A percentile compares a stretch with the other conserved stretches of the same genome.
phyloP scores from a whole-genome alignment of 2,113 vertebrate species.

The Thamnophis sirtalis region DNA sequence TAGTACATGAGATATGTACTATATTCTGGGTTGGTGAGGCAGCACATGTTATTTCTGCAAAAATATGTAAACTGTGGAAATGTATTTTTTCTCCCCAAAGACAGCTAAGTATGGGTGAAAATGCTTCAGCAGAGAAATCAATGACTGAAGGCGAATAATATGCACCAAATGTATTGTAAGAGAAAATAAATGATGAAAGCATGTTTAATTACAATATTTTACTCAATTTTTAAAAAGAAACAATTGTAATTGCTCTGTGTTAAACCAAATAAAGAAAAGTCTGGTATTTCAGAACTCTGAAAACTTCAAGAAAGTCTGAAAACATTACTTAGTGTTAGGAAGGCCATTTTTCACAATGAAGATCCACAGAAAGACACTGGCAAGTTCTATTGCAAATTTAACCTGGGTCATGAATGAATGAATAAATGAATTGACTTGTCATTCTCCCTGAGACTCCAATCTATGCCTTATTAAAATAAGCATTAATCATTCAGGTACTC shows the following conservation, averaged over 20 bases:
- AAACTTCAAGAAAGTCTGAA: not conserved
- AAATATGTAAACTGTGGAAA: not conserved
- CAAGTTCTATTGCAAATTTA: not conserved
- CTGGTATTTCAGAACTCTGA: not conserved
- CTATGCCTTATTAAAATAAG: slow-evolving; percentile 17
- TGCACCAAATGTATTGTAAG: not conserved
- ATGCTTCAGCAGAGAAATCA: not conserved
- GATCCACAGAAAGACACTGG: not conserved
- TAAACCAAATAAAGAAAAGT: not conserved
- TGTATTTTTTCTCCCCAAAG: not conserved
- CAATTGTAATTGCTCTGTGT: not conserved
- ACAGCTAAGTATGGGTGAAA: not conserved
- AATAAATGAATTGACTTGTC: not conserved
- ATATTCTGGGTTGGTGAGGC: not conserved
- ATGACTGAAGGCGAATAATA: not conserved
- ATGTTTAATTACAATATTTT: not conserved
- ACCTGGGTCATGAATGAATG: not conserved
- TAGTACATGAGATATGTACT: not conserved
- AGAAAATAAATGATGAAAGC: not conserved
- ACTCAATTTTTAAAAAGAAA: not conserved
- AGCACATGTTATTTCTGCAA: not conserved
- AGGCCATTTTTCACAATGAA: not conserved
- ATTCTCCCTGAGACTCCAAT: not conserved
- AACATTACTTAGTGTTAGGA: not conserved
- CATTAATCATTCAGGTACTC: not conserved